Conservation (phyloP, 2,888 invertebrate species). For the Eupithecia inturbata region DNA sequence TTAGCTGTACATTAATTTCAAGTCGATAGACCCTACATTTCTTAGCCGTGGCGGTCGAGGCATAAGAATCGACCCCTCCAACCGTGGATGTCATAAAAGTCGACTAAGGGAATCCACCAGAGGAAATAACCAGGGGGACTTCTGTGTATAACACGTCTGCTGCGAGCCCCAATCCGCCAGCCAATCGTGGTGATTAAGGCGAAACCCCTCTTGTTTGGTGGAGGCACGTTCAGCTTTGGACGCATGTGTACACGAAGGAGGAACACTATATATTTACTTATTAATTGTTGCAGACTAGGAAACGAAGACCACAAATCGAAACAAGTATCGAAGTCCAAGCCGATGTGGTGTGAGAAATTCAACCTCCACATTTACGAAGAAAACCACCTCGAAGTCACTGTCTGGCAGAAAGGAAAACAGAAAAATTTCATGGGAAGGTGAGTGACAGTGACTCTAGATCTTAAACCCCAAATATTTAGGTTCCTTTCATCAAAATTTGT, state of each 20-base stretch:
- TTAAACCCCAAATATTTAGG: not conserved
- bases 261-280: no score
- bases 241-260: no score
- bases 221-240: no score
- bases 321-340: conserved; percentile 70
- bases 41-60: no score
- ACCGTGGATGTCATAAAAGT: no score
- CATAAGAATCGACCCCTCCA: no score
- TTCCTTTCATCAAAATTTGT: not conserved
- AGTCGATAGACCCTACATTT: no score
- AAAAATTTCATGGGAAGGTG: conserved; percentile 80
- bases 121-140: not conserved
- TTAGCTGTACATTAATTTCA: no score
- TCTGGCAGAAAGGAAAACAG: conserved; percentile 78
- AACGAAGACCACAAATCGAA: conserved; percentile 75
- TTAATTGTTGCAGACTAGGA: conserved; percentile 64
- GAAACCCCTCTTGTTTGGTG: not conserved
- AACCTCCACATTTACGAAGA: conserved; percentile 74
- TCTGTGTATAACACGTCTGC: not conserved
- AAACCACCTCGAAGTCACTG: conserved; percentile 68
- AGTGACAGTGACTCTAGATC: conserved; percentile 41
- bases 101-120: not conserved
- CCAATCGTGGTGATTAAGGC: no score
- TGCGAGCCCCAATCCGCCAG: no score
- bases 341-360: conserved; percentile 75